Evolutionary conservation across 2,888 invertebrate genomes (phyloP).

Genomic region (Synanthedon andrenaeformis): DNA sequence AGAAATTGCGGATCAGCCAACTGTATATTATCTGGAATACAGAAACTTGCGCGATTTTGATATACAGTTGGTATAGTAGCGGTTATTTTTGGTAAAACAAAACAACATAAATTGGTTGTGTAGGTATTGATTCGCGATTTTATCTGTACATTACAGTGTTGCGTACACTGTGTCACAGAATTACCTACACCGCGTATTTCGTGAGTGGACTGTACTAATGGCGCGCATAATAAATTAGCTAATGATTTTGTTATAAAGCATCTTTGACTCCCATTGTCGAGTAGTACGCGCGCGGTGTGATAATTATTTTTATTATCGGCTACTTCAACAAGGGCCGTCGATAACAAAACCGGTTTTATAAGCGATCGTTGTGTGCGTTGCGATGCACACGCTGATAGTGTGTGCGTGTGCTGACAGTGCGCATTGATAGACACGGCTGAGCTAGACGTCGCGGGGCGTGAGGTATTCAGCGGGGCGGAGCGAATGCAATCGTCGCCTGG

Average conservation of each 20-base stretch:
- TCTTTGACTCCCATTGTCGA: constrained; percentile 1
- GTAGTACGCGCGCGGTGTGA: neutral
- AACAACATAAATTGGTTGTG: constrained; percentile 2
- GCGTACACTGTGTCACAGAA: neutral
- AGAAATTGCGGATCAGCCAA: neutral
- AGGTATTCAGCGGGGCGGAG: neutral
- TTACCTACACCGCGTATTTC: no score
- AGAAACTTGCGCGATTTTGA: neutral
- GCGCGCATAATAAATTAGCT: neutral
- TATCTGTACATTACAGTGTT: constrained; percentile 1
- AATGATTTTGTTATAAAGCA: neutral
- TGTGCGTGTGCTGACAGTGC: neutral
- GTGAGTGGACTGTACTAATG: neutral
- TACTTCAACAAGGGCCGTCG: neutral
- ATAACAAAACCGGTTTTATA: neutral
- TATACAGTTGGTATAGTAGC: constrained; percentile 1
- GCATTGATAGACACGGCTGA: no score
- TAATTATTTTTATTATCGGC: neutral
- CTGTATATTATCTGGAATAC: neutral
- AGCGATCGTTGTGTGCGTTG: neutral
- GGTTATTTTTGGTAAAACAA: constrained; percentile 4
- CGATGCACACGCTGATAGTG: neutral
- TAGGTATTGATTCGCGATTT: neutral
- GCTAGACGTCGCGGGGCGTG: no score
- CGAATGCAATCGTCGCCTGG: neutral